These are phyloP conservation scores for Arrhopalites spinosus DNA, from an alignment of 2,888 invertebrate genomes.

Conservation along the genomic window DNA sequence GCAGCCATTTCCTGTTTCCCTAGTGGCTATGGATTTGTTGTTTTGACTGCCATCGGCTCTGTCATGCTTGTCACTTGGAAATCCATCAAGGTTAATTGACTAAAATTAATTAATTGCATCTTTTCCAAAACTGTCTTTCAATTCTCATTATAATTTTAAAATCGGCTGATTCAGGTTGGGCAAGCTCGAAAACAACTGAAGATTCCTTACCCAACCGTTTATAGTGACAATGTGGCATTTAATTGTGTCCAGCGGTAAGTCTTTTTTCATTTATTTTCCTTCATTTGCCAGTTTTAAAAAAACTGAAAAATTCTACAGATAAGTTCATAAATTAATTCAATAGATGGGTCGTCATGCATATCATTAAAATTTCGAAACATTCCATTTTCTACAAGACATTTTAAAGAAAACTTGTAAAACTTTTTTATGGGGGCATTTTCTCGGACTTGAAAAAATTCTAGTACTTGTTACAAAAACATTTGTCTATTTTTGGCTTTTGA, in stretches of 20 bases:
- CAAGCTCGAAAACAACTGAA: slow-evolving; percentile 59
- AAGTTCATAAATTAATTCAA: too few relatives aligned
- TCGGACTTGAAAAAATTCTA: too few relatives aligned
- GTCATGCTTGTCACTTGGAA: slow-evolving; percentile 59
- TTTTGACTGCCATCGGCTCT: slow-evolving; percentile 59
- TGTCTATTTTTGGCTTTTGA: too few relatives aligned
- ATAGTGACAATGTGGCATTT: slow-evolving; percentile 60
- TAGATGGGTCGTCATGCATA: too few relatives aligned
- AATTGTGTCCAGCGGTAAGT: slow-evolving; percentile 61
- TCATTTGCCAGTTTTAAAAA: too few relatives aligned
- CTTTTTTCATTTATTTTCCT: too few relatives aligned
- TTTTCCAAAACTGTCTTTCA: not conserved
- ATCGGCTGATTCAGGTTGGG: slow-evolving; percentile 55
- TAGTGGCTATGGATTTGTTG: slow-evolving; percentile 59
- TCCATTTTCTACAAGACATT: too few relatives aligned
- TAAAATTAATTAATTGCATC: not conserved
- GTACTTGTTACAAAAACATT: too few relatives aligned
- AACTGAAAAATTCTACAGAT: too few relatives aligned
- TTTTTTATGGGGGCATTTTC: too few relatives aligned
- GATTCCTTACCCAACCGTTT: slow-evolving; percentile 61
- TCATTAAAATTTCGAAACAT: too few relatives aligned
- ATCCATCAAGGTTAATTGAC: slow-evolving; percentile 57
- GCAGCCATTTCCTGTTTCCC: slow-evolving; percentile 51
- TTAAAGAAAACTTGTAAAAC: too few relatives aligned
- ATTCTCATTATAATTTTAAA: not conserved